Percentiles rank a stretch among this genome's conserved stretches.
Evolutionary conservation across 2,888 invertebrate genomes (phyloP).

Genomic region (Arctia plantaginis): DNA sequence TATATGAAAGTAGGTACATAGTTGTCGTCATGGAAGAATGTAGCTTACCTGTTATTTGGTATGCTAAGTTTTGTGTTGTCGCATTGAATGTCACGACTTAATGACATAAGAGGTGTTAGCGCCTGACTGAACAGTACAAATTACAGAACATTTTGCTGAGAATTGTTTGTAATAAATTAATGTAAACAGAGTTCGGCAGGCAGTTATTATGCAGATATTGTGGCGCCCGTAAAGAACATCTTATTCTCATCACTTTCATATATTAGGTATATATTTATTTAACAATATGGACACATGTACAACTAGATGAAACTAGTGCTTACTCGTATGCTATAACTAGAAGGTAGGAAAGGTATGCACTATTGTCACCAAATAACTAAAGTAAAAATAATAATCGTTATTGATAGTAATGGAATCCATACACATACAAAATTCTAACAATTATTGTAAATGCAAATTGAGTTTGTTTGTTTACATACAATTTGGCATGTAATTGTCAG

Average conservation of each 20-base stretch:
- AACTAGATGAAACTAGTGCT: too few relatives aligned
- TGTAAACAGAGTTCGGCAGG: conserved; percentile 61
- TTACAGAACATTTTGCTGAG: conserved; percentile 70
- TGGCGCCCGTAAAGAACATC: conserved; percentile 49
- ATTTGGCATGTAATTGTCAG: too few relatives aligned
- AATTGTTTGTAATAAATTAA: conserved; percentile 77
- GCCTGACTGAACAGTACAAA: conserved; percentile 67
- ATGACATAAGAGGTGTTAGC: conserved; percentile 64
- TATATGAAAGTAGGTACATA: too few relatives aligned
- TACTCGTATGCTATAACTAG: too few relatives aligned
- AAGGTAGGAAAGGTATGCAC: too few relatives aligned
- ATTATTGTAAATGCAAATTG: too few relatives aligned
- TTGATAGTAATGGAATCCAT: too few relatives aligned
- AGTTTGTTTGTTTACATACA: too few relatives aligned
- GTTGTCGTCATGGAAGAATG: conserved; percentile 62
- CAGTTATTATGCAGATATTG: conserved; percentile 70
- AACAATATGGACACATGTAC: neutral
- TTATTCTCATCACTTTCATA: conserved; percentile 43
- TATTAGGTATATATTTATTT: neutral
- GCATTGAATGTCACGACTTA: conserved; percentile 71
- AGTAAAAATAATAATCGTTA: too few relatives aligned
- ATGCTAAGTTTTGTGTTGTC: conserved; percentile 74
- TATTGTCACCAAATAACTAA: too few relatives aligned
- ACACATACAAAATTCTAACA: too few relatives aligned
- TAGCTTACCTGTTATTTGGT: conserved; percentile 78